Base-by-base conservation (phyloP, 2,113 vertebrate species). In the Sturnira hondurensis region DNA sequence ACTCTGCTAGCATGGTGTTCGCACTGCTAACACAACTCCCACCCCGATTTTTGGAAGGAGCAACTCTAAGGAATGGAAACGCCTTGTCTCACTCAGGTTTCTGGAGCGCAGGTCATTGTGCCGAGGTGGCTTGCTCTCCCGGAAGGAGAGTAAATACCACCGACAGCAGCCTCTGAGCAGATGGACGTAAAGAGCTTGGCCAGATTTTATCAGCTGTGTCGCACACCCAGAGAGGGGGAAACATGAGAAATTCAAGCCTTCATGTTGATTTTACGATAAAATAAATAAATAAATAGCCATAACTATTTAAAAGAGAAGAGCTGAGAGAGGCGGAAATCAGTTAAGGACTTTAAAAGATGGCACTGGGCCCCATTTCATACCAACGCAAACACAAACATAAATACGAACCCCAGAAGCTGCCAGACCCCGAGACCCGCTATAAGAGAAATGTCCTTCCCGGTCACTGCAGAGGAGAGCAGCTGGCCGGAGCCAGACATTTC, bases 261-360 rank as follows among this genome's bases (percentile, higher is more conserved):
- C 54, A 41, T 83, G 86, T 38, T 94, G 92, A 88, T 76, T 63
- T 68, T 73, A 63, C 63, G 41, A 93, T 58, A n/a, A 45, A 38
- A 38, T 81, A 77, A 89, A 63, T 83, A 65, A 95, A 80, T 91
- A 91, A 91, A 81, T 76, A 91, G 58, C 28, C 36, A 38, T 71
- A 73, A 61, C 41, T 82, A 85, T 63, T 36, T 38, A 56, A 68
- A 94, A 33, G 31, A 89, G 26, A 28, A 33, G 12, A 73, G 33
- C 4, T 41, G 31, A 92, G 52, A 61, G 73, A 68, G 5, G 58
- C 7, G n/a, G 76, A 96, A 88, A 88, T 56, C 17, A 93, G 38
- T 43, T 28, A 61, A 93, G 26, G 45, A 78, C n/a, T 78, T 56
- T 67, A 26, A 84, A 88, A 22, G 45, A 67, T 10, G 17, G 26